A percentile compares a stretch with the other conserved stretches of the same genome.
These are phyloP conservation scores for Lepilemur ruficaudatus DNA, from an alignment of 2,797 vertebrate genomes.

Conservation along the genomic window DNA sequence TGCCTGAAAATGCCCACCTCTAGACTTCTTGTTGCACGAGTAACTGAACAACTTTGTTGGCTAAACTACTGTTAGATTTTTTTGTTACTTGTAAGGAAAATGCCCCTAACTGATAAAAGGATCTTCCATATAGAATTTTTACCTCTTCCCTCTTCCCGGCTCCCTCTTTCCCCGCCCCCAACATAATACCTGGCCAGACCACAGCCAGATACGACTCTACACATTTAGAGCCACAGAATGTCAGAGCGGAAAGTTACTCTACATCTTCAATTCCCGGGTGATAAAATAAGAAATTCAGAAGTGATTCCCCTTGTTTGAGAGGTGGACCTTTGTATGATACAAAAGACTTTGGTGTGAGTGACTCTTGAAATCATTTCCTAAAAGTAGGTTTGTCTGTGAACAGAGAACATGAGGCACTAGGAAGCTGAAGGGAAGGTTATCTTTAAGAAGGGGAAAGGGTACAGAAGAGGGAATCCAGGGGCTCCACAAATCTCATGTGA, in stretches of 20 bases:
- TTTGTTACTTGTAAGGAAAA: background rate
- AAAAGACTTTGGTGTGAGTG: background rate
- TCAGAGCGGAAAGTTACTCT: background rate
- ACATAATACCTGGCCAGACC: background rate
- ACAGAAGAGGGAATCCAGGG: background rate
- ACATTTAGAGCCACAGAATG: background rate
- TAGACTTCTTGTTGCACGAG: background rate
- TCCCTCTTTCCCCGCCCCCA: fast-evolving
- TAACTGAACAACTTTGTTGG: background rate
- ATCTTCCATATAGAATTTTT: background rate
- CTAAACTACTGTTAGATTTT: background rate
- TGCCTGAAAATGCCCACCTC: background rate
- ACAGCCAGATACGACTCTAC: background rate
- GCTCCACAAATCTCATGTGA: background rate
- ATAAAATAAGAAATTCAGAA: background rate
- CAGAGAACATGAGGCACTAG: background rate
- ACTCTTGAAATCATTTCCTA: background rate
- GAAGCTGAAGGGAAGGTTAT: background rate
- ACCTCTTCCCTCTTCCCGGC: background rate
- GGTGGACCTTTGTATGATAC: background rate
- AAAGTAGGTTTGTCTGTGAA: background rate
- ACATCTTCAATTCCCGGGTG: background rate
- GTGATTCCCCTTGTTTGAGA: background rate
- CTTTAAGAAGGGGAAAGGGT: background rate
- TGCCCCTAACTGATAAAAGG: background rate